Conservation (phyloP, 2,113 vertebrate genomes). For the Bos indicus region DNA sequence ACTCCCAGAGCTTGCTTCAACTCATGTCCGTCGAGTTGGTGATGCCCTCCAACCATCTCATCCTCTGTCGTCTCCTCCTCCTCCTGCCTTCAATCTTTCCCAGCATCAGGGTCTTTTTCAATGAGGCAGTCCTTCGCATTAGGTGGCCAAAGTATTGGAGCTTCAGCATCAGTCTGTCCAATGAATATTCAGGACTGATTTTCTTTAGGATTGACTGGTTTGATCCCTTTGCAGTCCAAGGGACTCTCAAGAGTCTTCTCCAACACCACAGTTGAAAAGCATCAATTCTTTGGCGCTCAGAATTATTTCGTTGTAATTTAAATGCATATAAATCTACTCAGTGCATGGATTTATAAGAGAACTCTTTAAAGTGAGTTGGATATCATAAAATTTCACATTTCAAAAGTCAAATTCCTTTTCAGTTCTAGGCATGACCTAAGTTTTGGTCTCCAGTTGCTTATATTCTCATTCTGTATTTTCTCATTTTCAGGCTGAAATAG, state of each 20-base stretch:
- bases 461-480: slow-evolving; percentile 59
- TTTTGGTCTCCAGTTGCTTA: not conserved
- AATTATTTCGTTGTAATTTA: slow-evolving; percentile 25
- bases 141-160: not conserved
- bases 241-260: not conserved
- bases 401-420: not conserved
- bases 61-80: not conserved
- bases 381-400: not conserved
- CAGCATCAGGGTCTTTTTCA: not conserved
- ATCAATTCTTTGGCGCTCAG: not conserved
- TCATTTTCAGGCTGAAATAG: slow-evolving; percentile 85
- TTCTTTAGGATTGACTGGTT: not conserved
- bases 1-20: not conserved
- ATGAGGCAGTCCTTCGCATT: not conserved
- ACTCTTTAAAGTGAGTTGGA: not conserved
- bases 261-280: not conserved
- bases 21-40: not conserved
- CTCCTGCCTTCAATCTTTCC: not conserved
- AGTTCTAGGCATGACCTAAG: not conserved
- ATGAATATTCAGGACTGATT: not conserved
- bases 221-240: not conserved
- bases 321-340: not conserved
- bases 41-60: not conserved
- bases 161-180: not conserved
- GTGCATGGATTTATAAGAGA: not conserved